Evolutionary conservation across 2,113 vertebrate species (phyloP).

Genomic region (Gymnogyps californianus): DNA sequence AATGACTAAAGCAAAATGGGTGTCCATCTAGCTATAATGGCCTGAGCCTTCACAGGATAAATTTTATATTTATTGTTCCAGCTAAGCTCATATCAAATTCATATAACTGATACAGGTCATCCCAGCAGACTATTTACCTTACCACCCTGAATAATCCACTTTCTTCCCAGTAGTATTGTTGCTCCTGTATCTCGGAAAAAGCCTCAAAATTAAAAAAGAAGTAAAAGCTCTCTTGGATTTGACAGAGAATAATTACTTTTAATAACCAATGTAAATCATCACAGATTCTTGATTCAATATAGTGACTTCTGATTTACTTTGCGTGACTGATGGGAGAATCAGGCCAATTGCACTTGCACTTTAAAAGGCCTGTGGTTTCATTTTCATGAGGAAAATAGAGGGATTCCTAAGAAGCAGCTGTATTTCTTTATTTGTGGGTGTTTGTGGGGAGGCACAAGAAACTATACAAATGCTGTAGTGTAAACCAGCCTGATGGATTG

Average conservation of each 20-base stretch:
- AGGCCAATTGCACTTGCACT: background rate
- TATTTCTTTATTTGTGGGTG: background rate
- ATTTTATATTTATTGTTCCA: background rate
- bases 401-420: background rate
- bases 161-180: background rate
- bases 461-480: background rate
- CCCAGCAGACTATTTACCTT: background rate
- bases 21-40: background rate
- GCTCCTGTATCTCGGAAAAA: background rate
- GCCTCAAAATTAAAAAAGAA: fast-evolving
- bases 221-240: background rate
- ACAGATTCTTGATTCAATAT: background rate
- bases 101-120: background rate
- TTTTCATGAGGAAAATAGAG: constrained; percentile 8
- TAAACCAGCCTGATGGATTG: constrained; percentile 11
- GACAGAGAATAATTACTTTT: background rate
- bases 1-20: background rate
- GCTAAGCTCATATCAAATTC: background rate
- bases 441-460: background rate
- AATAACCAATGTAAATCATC: background rate
- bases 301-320: constrained; percentile 11
- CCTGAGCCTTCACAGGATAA: background rate
- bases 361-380: background rate
- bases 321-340: background rate
- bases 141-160: background rate